Base-by-base conservation (phyloP, 2,113 vertebrate genomes). In the Neogobius melanostomus region DNA sequence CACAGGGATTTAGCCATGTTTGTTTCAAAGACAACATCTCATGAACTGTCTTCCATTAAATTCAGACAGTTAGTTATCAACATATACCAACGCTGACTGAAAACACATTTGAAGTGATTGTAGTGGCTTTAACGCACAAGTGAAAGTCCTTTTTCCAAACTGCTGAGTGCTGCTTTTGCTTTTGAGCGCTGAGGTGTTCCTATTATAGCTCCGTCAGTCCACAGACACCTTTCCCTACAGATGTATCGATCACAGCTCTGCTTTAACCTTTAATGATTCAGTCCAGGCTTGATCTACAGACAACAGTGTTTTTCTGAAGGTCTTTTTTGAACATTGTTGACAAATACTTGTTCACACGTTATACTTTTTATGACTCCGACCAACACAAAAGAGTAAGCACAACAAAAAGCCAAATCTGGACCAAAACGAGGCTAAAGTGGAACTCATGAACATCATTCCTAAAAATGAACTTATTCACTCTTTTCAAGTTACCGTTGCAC, bases 231-330 rank as follows among this genome's bases (percentile, higher is more conserved):
- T 65, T 62, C 76, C 64, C 44, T 47, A 16, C 68, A 68, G 66
- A 70, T 6, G 8, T 53, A 74, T 74, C 47, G 68, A 80, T 84
- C 69, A 60, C 7, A 49, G 44, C 63, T 46, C 1, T 1, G 6
- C 44, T 54, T 76, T 80, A 75, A 77, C 67, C 66, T 80, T 71
- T 71, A 83, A 71, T 70, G 48, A 82, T 66, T 72, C 52, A 46
- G 68, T 12, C 44, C 65, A 43, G 43, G 57, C 79, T 36, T 8
- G 52, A 62, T 66, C 64, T 60, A 67, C 57, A 48, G 54, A 72
- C 48, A 43, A 53, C 10, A 36, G 28, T 36, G 2, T 36, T 36
- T 36, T 21, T 21, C 21, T 21, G 21, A 21, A 21, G 45, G 62
- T 43, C 53, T 53, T 59, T 59, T 59, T 42, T 10, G 12, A 17